Base-by-base conservation (phyloP, 2,888 invertebrate species). In the Aromia moschata region DNA sequence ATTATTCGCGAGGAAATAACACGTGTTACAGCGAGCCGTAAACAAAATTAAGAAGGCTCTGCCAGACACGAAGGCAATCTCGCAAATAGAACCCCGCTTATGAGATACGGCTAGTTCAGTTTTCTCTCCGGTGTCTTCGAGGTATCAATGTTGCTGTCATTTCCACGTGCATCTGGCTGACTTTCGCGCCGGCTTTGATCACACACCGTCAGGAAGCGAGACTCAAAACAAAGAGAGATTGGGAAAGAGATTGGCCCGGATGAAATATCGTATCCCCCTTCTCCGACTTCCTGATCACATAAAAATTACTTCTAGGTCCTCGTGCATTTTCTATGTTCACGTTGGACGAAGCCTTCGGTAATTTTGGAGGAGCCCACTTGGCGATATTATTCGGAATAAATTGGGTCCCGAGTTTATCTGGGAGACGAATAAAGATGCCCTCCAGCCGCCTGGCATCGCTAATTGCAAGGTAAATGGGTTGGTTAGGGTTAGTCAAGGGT, bases 81-180 rank as follows among this genome's bases (percentile, higher is more conserved):
- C 11, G n/a, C 5, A 33, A 33, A 11, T 11, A 33, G 33, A 33
- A n/a, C 33, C 33, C 2, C 11, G 33, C 11, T 33, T 10, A 10
- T 33, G n/a, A 33, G 33, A 5, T 25, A 43, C 41, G 12, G 18
- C 17, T 17, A 41, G 11, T 20, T 14, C 12, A 14, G 25, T 25
- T 40, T 18, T 18, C 43, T 14, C 25, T 43, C 25, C 20, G 10
- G n/a, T 12, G 25, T 12, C 41, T 17, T 11, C n/a, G 4, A 43
- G 12, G 43, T 20, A 43, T 43, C 18, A 43, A 43, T 43, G 25
- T 20, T 20, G 43, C 25, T 43, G 43, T 25, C 43, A 43, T 43
- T 43, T 43, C 43, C 49, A 49, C 49, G 49, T 49, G 49, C 38
- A 49, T 38, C 49, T 20, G 49, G 38, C 49, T 38, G 49, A 49